Evolutionary conservation across 1,140 invertebrate species (phyloP), one percentile per base, ranked within the genome.

Genomic region (Streblospio benedicti): DNA sequence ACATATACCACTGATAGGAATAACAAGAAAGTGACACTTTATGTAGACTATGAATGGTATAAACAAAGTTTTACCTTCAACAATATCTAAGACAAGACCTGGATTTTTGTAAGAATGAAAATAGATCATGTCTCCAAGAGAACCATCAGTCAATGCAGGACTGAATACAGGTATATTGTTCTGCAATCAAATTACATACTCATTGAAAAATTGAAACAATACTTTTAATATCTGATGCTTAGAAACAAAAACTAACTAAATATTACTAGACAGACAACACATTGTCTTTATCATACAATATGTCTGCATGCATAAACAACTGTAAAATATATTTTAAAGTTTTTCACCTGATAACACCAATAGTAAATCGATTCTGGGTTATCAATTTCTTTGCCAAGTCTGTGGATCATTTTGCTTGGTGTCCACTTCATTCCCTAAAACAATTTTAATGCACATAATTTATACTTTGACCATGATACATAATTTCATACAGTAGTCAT

Each of bases 41-140:
- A n/a, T n/a, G n/a, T n/a, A n/a, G n/a, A n/a, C n/a, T n/a, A n/a
- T n/a, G n/a, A n/a, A n/a, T n/a, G n/a, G n/a, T n/a, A n/a, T n/a
- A n/a, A n/a, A n/a, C n/a, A n/a, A n/a, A n/a, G n/a, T 18, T 20
- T 71, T 78, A 86, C 87, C 88, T 77, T 91, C 87, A 54, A 96
- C 79, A 74, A 99, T 95, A 75, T 99, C 96, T 41, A 99, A 76
- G 9, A 95, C 81, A 16, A 99, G 81, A 4, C 94, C 95, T 43
- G 93, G 91, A 71, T 89, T 89, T 71, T 85, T 87, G 71, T 87
- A 96, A 0, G 93, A 94, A 81, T 99, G 96, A 67, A 99, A 97
- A 76, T 94, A 99, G 83, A 99, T 89, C 95, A 99, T 99, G 76
- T 99, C 97, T 1, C 96, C 97, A 18, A 99, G 80, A 69, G 92